phyloP scores from a whole-genome alignment of 2,888 invertebrate species.

The Euzetes globulus region DNA sequence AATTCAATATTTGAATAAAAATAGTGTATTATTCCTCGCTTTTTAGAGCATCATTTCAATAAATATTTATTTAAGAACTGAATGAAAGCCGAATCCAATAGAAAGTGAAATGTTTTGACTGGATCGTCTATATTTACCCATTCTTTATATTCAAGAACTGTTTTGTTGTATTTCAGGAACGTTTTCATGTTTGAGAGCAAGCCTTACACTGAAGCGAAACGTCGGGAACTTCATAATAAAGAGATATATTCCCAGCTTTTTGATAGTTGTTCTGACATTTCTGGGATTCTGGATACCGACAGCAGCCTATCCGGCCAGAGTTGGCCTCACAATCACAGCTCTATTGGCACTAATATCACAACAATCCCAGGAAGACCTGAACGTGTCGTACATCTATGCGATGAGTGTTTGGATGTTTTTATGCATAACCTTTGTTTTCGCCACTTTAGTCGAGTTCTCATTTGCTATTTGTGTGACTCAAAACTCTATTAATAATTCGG shows the following conservation, averaged over 20 bases:
- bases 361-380: conserved; percentile 38
- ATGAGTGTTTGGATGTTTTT: conserved; percentile 43
- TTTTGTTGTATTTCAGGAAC: conserved; percentile 33
- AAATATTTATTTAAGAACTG: too few species aligned
- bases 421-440: conserved; percentile 43
- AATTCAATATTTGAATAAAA: not conserved
- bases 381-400: conserved; percentile 45
- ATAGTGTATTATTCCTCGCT: not conserved
- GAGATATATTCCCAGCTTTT: conserved; percentile 40
- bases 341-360: conserved; percentile 57
- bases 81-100: too few species aligned
- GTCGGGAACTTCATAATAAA: conserved; percentile 40
- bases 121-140: too few species aligned
- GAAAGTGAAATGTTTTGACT: too few species aligned
- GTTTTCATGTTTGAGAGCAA: conserved; percentile 39
- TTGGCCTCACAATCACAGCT: conserved; percentile 56
- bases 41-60: too few species aligned
- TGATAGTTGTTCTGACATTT: conserved; percentile 40
- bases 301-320: conserved; percentile 40
- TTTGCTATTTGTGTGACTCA: conserved; percentile 36
- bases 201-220: conserved; percentile 36
- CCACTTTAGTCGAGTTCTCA: conserved; percentile 42
- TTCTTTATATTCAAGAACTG: not conserved
- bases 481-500: not conserved
- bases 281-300: conserved; percentile 41